Evolutionary conservation across 2,888 invertebrate species (phyloP), one percentile per base, ranked within the genome.

Genomic region (Aleiodes leptofemur): DNA sequence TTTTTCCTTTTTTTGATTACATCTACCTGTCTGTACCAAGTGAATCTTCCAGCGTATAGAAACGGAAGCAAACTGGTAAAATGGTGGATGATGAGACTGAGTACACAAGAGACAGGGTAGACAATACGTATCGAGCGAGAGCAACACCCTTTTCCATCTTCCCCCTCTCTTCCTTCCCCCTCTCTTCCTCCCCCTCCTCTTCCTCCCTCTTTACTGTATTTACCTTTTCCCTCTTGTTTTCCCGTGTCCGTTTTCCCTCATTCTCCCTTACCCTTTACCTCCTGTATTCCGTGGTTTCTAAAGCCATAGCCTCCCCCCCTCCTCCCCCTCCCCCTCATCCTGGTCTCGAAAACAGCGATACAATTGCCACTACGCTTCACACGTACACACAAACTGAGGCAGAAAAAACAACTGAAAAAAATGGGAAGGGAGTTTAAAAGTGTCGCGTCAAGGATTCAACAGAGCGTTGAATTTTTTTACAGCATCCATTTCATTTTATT

Each of bases 261-360:
- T 74, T 43, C 71, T 53, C 55, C 69, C 48, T 23, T 50, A 11
- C 51, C 8, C 29, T n/a, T 29, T 29, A 53, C 72, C 72, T 76
- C 73, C 72, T 72, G 61, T 59, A 38, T 16, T n/a, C 23, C 51
- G 61, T 31, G 53, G 69, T 74, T 61, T 74, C 48, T 69, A 73
- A 77, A 79, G 74, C 74, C 74, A 76, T 70, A 77, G 34, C 7
- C 43, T 8, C 43, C 43, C 7, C 7, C 23, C 78, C 56, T 51
- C 16, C 74, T 43, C 43, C 43, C 9, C 43, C 7, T 43, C 6
- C 34, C 6, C 34, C 3, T 34, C 34, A 34, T 43, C 9, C 38
- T 38, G 73, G 8, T 29, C 68, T 69, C 57, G 71, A 38, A 77
- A 77, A 74, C 74, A 74, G 73, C 72, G 77, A 79, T 77, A 77